These are phyloP conservation scores for Enteromius anoplus DNA, from an alignment of 2,797 vertebrate genomes.

Conservation along the genomic window DNA sequence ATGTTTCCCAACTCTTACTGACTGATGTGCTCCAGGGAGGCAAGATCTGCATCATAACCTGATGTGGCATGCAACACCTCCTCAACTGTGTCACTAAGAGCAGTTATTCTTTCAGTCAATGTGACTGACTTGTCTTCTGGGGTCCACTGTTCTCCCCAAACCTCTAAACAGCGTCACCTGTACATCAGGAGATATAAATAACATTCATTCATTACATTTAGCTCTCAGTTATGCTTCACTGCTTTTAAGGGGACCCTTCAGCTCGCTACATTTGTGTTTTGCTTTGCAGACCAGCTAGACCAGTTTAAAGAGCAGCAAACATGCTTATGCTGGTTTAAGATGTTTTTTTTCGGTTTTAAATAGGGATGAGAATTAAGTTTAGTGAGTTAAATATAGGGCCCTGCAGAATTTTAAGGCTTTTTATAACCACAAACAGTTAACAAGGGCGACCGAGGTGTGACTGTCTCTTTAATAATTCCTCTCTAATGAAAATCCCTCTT, in stretches of 20 bases:
- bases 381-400: not conserved
- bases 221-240: not conserved
- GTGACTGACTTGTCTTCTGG: slow-evolving; percentile 12
- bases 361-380: not conserved
- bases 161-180: not conserved
- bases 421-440: not conserved
- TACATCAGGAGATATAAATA: slow-evolving; percentile 18
- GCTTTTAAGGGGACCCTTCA: not conserved
- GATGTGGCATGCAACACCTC: slow-evolving; percentile 1
- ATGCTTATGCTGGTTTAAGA: not conserved
- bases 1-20: not conserved
- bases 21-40: not conserved
- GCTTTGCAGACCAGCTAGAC: not conserved
- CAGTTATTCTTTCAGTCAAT: slow-evolving; percentile 4
- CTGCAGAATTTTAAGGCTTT: not conserved
- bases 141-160: not conserved
- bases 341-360: not conserved
- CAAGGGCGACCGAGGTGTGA: not conserved
- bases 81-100: slow-evolving; percentile 13
- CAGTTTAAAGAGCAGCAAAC: not conserved
- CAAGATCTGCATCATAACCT: not conserved
- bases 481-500: slow-evolving; percentile 68
- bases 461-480: slow-evolving; percentile 75
- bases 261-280: not conserved
- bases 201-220: not conserved